A percentile compares a stretch with the other conserved stretches of the same genome.
Evolutionary conservation across 2,113 vertebrate species (phyloP).

Genomic region (Microcebus murinus): DNA sequence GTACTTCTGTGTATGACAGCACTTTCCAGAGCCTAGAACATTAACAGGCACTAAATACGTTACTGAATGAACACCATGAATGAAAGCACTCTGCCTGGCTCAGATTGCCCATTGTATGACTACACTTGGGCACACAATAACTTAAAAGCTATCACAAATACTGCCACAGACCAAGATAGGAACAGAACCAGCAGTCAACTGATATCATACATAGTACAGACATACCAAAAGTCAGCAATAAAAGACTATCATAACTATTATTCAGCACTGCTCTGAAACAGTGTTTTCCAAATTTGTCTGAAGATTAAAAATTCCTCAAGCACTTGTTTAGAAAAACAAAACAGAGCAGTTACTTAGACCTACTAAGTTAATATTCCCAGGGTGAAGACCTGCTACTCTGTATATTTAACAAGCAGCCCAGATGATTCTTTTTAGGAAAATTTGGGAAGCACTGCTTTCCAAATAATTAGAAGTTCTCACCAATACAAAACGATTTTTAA

Average conservation of each 20-base stretch:
- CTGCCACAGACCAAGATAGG: not conserved
- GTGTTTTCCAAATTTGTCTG: not conserved
- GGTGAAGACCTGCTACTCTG: not conserved
- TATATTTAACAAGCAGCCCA: not conserved
- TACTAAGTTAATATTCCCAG: not conserved
- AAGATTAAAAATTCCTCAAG: not conserved
- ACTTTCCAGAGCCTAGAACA: not conserved
- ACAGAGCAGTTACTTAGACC: not conserved
- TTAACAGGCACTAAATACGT: not conserved
- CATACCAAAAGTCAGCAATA: not conserved
- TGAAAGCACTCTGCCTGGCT: not conserved
- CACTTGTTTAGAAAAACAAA: conserved; percentile 54
- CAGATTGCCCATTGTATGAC: not conserved
- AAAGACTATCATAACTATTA: not conserved
- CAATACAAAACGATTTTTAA: not conserved
- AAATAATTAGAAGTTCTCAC: not conserved
- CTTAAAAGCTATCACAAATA: not conserved
- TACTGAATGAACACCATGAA: not conserved
- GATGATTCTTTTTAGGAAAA: not conserved
- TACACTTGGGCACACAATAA: not conserved
- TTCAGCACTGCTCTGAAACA: not conserved
- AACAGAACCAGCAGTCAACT: not conserved
- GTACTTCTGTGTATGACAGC: not conserved
- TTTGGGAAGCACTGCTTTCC: not conserved
- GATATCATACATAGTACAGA: not conserved